Evolutionary conservation across 1,140 invertebrate species (phyloP), one percentile per base, ranked within the genome.

Genomic region (Leptopilina clavipes): DNA sequence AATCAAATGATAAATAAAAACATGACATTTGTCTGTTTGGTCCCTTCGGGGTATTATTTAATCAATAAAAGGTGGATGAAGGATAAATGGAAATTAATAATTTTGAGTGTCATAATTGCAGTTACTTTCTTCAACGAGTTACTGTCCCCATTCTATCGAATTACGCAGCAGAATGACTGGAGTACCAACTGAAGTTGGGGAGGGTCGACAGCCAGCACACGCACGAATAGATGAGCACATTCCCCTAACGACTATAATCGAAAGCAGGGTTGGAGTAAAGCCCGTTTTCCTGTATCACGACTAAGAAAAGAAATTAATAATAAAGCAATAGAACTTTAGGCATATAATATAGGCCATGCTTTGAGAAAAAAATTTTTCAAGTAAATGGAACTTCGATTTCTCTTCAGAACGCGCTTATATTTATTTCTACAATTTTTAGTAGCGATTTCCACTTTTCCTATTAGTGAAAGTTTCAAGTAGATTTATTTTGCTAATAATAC

Each of bases 201-300:
- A 65, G 22, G 59, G 22, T 31, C 10, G 59, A 31, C 25, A 65
- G 22, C 59, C 22, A 31, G 22, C 22, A 31, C 59, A 65, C 59
- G 59, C 59, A 65, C 59, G 59, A 65, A 22, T 65, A 65, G 59
- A 65, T 31, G 59, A 31, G 59, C 59, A 65, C 59, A 65, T 65
- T 65, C 59, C 59, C 59, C 59, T 65, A 65, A 65, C 25, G 22
- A 65, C 59, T 65, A 65, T 65, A 65, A 65, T 65, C 59, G 59
- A 65, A 65, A 65, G 59, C 59, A 65, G 59, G 59, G 59, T 65
- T 31, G 25, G 11, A n/a, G 22, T 37, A n/a, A 37, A 65, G 59
- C 25, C 10, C 8, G 22, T 65, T 65, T 65, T 1, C 59, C 22
- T 22, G 3, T 65, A 65, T 22, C 6, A 65, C 12, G 59, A 65